A percentile compares a stretch with the other conserved stretches of the same genome.
Conservation (phyloP, 2,113 vertebrate species). For the Alethe castanea region DNA sequence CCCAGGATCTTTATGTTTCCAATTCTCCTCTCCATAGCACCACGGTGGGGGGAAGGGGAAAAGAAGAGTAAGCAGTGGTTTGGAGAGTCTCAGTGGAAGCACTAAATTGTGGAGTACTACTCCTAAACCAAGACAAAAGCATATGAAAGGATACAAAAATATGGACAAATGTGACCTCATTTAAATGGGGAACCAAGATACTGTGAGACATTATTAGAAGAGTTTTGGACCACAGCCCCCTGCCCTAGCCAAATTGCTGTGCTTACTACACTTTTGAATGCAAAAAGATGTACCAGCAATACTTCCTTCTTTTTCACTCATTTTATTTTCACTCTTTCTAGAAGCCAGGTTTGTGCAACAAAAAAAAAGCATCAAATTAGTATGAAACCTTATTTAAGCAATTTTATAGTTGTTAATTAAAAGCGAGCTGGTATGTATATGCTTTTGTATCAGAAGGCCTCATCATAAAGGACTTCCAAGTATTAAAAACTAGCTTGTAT, state of each 20-base stretch:
- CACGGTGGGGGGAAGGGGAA: rapidly evolving
- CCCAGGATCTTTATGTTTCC: not conserved
- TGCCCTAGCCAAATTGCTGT: not conserved
- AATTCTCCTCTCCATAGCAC: not conserved
- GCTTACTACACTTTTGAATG: not conserved
- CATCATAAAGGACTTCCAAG: not conserved
- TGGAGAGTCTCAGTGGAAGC: not conserved
- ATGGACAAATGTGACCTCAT: not conserved
- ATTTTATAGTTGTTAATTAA: not conserved
- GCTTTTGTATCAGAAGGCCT: not conserved
- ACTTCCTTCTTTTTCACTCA: not conserved
- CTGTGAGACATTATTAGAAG: not conserved
- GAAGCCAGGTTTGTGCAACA: not conserved
- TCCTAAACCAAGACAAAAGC: not conserved
- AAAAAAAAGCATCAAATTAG: not conserved
- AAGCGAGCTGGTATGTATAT: not conserved
- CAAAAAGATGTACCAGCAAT: not conserved
- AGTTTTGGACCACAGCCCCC: not conserved
- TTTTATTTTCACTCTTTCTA: not conserved
- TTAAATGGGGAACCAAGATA: not conserved
- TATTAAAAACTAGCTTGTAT: not conserved
- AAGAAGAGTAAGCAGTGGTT: not conserved
- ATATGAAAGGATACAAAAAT: not conserved
- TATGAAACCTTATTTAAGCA: not conserved
- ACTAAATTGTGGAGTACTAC: not conserved